These are phyloP conservation scores for Tringa solitaria DNA, from an alignment of 2,113 vertebrate genomes.

Conservation along the genomic window DNA sequence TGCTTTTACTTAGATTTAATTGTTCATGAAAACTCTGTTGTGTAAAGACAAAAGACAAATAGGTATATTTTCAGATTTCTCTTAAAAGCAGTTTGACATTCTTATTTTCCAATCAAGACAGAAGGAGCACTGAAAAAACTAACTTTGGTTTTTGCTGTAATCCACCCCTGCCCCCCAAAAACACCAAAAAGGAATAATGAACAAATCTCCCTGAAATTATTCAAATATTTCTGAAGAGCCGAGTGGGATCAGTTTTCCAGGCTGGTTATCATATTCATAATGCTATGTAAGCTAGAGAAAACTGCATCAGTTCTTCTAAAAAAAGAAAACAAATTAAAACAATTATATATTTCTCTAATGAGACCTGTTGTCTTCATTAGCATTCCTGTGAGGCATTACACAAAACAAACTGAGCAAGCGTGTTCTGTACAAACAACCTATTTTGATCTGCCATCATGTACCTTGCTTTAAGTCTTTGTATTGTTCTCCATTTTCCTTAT, in stretches of 20 bases:
- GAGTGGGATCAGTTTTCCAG: not conserved
- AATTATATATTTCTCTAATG: not conserved
- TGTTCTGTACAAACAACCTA: not conserved
- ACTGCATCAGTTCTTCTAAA: not conserved
- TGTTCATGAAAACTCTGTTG: fast-evolving
- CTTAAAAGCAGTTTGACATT: not conserved
- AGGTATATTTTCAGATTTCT: not conserved
- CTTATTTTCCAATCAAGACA: not conserved
- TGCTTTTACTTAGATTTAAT: not conserved
- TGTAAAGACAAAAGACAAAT: not conserved
- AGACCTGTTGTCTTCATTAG: not conserved
- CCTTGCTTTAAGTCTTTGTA: not conserved
- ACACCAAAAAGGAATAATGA: not conserved
- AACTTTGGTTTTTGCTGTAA: not conserved
- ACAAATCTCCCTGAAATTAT: not conserved
- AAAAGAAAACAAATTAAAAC: not conserved
- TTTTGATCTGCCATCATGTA: not conserved
- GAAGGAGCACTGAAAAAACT: not conserved
- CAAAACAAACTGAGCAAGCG: not conserved
- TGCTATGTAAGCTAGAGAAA: not conserved
- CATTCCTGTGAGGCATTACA: not conserved
- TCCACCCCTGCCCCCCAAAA: fast-evolving
- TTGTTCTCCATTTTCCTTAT: not conserved
- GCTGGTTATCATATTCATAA: not conserved
- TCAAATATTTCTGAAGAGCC: not conserved